Evolutionary conservation across 1,140 invertebrate species (phyloP).

Genomic region (Condylostylus longicornis): DNA sequence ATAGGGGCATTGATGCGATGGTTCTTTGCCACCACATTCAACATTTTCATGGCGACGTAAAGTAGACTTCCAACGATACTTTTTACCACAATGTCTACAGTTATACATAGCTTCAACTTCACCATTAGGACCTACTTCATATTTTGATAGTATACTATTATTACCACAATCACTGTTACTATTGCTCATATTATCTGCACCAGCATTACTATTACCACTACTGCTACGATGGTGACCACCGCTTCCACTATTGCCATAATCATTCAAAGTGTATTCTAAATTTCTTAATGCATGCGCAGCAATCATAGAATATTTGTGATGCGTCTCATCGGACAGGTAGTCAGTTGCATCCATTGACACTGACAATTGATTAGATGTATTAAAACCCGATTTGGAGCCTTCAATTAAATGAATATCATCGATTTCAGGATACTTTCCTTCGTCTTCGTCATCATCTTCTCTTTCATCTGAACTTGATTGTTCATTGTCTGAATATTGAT

Average conservation of each 20-base stretch:
- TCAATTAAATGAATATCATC: slow-evolving; percentile 29
- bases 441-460: slow-evolving; percentile 18
- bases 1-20: slow-evolving; percentile 63
- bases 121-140: slow-evolving; percentile 21
- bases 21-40: slow-evolving; percentile 70
- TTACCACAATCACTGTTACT: too few species aligned
- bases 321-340: slow-evolving; percentile 9
- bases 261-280: slow-evolving; percentile 23
- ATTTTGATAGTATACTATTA: neutral
- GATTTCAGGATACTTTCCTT: slow-evolving; percentile 20
- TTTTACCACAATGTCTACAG: slow-evolving; percentile 62
- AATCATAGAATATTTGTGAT: slow-evolving; percentile 8
- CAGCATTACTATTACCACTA: slow-evolving; percentile 16
- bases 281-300: slow-evolving; percentile 23
- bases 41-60: slow-evolving; percentile 67
- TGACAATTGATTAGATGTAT: neutral
- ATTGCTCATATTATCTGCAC: neutral
- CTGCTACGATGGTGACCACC: slow-evolving; percentile 11
- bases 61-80: slow-evolving; percentile 68
- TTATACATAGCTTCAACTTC: slow-evolving; percentile 52
- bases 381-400: slow-evolving; percentile 6
- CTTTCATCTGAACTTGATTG: slow-evolving; percentile 6
- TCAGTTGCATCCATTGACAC: slow-evolving; percentile 1
- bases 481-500: slow-evolving; percentile 13
- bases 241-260: slow-evolving; percentile 21